Conservation (phyloP, 2,888 invertebrate genomes). For the Stenodera caucasica region DNA sequence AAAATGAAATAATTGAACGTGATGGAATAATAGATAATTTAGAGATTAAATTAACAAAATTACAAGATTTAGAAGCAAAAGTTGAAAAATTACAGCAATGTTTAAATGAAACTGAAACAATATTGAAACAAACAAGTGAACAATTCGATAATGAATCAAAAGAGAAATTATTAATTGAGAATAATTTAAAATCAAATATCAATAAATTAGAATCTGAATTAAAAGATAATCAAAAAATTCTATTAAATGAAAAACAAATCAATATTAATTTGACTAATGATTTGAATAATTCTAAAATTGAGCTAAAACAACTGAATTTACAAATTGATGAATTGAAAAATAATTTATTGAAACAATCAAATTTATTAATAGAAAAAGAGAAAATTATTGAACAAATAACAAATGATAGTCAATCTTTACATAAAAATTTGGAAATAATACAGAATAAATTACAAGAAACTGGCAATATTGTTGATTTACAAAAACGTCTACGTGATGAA, state of each 20-base stretch:
- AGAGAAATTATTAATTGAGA: constrained; percentile 58
- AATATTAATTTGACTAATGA: constrained; percentile 12
- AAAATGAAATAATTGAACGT: constrained; percentile 45
- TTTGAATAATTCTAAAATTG: not conserved
- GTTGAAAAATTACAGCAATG: constrained; percentile 61
- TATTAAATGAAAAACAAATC: not conserved
- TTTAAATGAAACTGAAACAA: constrained; percentile 60
- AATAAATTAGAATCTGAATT: constrained; percentile 58
- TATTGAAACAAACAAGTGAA: constrained; percentile 57
- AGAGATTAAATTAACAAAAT: constrained; percentile 60
- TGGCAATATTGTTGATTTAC: constrained; percentile 56
- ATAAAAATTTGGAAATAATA: constrained; percentile 58
- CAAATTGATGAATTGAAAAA: constrained; percentile 57
- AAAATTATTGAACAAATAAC: constrained; percentile 63
- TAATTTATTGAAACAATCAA: constrained; percentile 62
- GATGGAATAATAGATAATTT: constrained; percentile 61
- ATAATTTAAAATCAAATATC: constrained; percentile 60
- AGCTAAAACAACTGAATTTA: constrained; percentile 56
- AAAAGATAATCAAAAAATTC: constrained; percentile 50
- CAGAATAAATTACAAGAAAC: constrained; percentile 60
- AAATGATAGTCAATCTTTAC: constrained; percentile 60
- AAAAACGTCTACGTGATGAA: constrained; percentile 61
- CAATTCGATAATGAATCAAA: constrained; percentile 59
- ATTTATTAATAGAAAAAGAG: constrained; percentile 63
- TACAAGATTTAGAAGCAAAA: constrained; percentile 58